Evolutionary conservation across 1,140 invertebrate genomes (phyloP), one percentile per base, ranked within the genome.

Genomic region (Trichonephila clavata): DNA sequence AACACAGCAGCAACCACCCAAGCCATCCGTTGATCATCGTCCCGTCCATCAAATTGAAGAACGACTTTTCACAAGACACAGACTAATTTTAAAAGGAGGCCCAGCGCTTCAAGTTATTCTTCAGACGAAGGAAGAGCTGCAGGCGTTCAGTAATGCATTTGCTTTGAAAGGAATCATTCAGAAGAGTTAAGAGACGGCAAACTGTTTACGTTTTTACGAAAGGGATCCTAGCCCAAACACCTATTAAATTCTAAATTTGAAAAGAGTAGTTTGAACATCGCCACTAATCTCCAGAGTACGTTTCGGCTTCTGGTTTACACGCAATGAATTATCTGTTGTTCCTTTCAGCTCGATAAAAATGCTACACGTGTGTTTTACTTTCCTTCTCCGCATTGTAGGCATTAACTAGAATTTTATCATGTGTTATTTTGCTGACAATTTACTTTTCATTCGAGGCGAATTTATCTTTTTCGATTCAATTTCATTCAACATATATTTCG

Each of bases 161-260:
- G 13, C 68, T 77, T 77, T 77, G 24, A 24, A 32, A 77, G 27
- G 13, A 24, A 13, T 32, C 68, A 24, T 77, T 27, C 16, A 27
- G 24, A 24, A 77, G 68, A 77, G 24, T 77, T 18, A 18, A 18
- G 68, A 77, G 68, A 77, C 68, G 68, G 68, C 68, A 77, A 77
- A 77, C 24, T 32, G 68, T 77, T 77, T 77, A 77, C 27, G 27
- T 39, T 77, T 77, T 32, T 77, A 24, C 68, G 39, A 77, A 77
- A 77, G 68, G 32, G 24, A 24, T 68, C 68, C 68, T 77, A 77
- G 68, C 68, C 68, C 68, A 77, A 77, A 77, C 68, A 32, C 68
- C 68, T 77, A 77, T 77, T 77, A 77, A 77, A 77, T 65, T 77
- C 68, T 77, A 77, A 77, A 27, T 77, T 32, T 24, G 27, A 77